These are phyloP conservation scores for Battus philenor DNA, from an alignment of 1,140 invertebrate species.

Conservation along the genomic window DNA sequence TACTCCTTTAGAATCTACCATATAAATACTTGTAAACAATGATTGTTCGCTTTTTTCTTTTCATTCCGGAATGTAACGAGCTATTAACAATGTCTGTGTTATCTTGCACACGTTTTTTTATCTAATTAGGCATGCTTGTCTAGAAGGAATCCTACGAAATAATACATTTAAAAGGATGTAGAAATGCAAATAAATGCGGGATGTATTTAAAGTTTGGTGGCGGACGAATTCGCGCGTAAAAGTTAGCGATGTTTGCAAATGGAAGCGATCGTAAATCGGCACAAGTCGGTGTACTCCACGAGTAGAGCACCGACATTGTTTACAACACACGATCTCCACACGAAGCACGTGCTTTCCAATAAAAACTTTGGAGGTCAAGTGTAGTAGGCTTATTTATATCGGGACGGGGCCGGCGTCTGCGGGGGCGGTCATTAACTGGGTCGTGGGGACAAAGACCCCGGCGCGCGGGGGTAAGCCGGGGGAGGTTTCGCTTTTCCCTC, in stretches of 20 bases:
- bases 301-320: too few relatives aligned
- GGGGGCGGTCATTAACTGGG: constrained; percentile 74
- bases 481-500: constrained; percentile 56
- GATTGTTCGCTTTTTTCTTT: too few relatives aligned
- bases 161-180: background rate
- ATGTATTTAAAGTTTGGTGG: background rate
- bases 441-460: constrained; percentile 70
- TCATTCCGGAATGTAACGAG: too few relatives aligned
- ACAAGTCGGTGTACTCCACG: too few relatives aligned
- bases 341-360: constrained; percentile 70
- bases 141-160: too few relatives aligned
- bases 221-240: too few relatives aligned
- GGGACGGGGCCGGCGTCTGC: constrained; percentile 67
- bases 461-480: constrained; percentile 41
- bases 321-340: constrained; percentile 57
- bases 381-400: constrained; percentile 75
- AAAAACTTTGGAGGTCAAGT: constrained; percentile 76
- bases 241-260: too few relatives aligned
- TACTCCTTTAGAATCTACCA: too few relatives aligned
- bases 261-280: constrained; percentile 27
- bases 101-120: too few relatives aligned
- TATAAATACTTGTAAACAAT: too few relatives aligned
- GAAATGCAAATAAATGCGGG: background rate
- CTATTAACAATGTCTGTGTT: too few relatives aligned
- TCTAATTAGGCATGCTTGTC: too few relatives aligned